Evolutionary conservation across 2,888 invertebrate genomes (phyloP).

Genomic region (Drosophila birchii): DNA sequence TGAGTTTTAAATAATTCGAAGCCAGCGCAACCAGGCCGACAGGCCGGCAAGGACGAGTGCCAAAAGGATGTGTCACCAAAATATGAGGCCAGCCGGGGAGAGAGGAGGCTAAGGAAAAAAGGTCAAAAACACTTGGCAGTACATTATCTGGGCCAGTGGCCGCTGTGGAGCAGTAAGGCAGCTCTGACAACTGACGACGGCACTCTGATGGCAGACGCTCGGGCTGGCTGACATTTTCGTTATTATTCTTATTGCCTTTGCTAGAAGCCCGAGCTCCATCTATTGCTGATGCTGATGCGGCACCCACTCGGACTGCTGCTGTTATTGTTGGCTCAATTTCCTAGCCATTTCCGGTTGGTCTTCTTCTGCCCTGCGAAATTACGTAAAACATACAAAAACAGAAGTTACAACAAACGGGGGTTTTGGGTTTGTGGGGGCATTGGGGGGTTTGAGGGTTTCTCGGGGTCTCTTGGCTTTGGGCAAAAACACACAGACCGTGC

Average conservation of each 20-base stretch:
- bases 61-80: conserved; percentile 46
- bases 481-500: conserved; percentile 52
- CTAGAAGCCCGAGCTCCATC: conserved; percentile 44
- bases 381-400: conserved; percentile 79
- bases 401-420: conserved; percentile 51
- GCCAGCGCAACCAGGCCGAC: conserved; percentile 45
- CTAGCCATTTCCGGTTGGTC: conserved; percentile 77
- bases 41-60: conserved; percentile 30
- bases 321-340: conserved; percentile 80
- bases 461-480: conserved; percentile 4
- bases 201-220: conserved; percentile 57
- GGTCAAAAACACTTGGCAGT: conserved; percentile 79
- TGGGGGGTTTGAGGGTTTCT: background rate
- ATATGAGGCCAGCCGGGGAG: conserved; percentile 25
- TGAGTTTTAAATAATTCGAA: conserved; percentile 59
- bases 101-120: conserved; percentile 46
- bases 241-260: conserved; percentile 75
- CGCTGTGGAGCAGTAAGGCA: conserved; percentile 40
- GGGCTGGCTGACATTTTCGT: conserved; percentile 72
- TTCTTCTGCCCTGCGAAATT: conserved; percentile 59
- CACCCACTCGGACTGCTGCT: conserved; percentile 37
- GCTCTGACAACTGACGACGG: conserved; percentile 50
- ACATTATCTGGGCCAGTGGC: conserved; percentile 77
- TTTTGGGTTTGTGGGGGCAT: conserved; percentile 8
- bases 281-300: conserved; percentile 55